A percentile compares a stretch with the other conserved stretches of the same genome.
phyloP scores from a whole-genome alignment of 2,797 vertebrate genomes.

The Pteropus rufus region DNA sequence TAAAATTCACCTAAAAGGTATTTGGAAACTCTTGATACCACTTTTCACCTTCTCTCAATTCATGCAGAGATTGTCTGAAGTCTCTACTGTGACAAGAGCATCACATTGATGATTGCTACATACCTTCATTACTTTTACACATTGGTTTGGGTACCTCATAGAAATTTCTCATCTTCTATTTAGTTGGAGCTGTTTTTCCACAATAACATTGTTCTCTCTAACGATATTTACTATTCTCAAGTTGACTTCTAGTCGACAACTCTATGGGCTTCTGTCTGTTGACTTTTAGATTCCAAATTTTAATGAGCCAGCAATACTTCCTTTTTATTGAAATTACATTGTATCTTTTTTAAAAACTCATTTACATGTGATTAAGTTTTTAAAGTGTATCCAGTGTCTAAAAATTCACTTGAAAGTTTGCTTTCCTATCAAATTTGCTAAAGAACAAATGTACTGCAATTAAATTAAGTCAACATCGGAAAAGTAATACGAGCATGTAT shows the following conservation, averaged over 20 bases:
- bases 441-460: not conserved
- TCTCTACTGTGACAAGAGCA: not conserved
- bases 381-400: not conserved
- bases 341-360: not conserved
- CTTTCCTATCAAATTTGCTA: not conserved
- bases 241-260: not conserved
- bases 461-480: not conserved
- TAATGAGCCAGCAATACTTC: not conserved
- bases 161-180: not conserved
- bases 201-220: not conserved
- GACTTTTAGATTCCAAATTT: not conserved
- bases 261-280: not conserved
- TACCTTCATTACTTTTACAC: not conserved
- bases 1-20: not conserved
- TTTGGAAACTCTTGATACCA: not conserved
- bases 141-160: not conserved
- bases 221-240: not conserved
- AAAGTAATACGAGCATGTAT: not conserved
- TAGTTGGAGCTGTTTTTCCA: not conserved
- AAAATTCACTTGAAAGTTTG: conserved; percentile 1
- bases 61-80: not conserved
- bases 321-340: not conserved
- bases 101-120: not conserved
- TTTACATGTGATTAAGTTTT: not conserved
- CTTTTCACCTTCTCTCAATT: not conserved